phyloP scores from a whole-genome alignment of 2,113 vertebrate genomes.

The Rhombomys opimus region DNA sequence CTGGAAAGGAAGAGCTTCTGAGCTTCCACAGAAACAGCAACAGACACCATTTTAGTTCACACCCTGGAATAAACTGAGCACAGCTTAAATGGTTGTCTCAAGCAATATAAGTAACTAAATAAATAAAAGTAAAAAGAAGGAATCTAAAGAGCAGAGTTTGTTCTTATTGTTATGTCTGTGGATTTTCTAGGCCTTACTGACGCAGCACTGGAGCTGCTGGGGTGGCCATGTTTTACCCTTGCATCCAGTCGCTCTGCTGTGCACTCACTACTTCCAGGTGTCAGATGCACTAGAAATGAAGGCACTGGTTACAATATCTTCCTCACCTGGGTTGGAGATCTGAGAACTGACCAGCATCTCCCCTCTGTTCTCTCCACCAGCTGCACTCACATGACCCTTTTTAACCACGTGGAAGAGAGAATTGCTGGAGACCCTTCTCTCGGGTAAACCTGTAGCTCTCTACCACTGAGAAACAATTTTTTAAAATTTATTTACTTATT shows the following conservation, averaged over 20 bases:
- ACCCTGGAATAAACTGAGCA: neutral
- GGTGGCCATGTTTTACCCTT: neutral
- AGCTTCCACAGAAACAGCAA: fast-evolving
- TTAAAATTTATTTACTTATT: too few species aligned
- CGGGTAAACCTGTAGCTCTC: neutral
- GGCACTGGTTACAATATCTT: neutral
- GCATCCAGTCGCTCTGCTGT: neutral
- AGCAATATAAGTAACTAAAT: neutral
- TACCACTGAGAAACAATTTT: neutral
- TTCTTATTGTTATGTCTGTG: too few species aligned
- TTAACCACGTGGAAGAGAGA: too few species aligned
- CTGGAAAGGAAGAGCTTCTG: neutral
- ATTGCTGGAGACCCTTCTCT: neutral
- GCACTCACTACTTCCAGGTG: neutral
- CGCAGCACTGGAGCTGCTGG: fast-evolving
- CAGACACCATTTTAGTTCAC: neutral
- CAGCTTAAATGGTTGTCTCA: neutral
- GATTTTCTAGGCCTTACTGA: neutral
- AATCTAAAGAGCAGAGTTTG: neutral
- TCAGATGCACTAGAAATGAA: neutral
- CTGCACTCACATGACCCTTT: fast-evolving
- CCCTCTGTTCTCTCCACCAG: fast-evolving
- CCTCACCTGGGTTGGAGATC: neutral
- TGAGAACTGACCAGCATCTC: neutral
- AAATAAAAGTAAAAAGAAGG: neutral